Conservation (phyloP, 2,888 invertebrate species). For the Heliconius charithonia region DNA sequence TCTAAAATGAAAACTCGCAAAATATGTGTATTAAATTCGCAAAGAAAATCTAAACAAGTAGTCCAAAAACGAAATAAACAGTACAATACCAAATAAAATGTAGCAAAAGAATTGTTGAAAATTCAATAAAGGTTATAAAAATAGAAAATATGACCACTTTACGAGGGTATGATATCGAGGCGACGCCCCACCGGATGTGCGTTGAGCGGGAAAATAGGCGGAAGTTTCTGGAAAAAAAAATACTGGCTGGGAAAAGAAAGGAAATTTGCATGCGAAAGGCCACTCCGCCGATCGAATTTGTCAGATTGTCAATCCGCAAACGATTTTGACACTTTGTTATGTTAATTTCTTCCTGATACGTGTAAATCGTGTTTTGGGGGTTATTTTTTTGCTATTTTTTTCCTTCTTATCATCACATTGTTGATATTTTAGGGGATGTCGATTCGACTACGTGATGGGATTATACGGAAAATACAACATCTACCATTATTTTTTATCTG, state of each 20-base stretch:
- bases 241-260: constrained; percentile 61
- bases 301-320: constrained; percentile 79
- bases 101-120: constrained; percentile 56
- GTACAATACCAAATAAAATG: constrained; percentile 40
- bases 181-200: constrained; percentile 74
- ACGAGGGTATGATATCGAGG: constrained; percentile 69
- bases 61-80: constrained; percentile 25
- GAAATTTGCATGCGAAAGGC: constrained; percentile 81
- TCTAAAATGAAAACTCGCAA: background rate
- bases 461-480: background rate
- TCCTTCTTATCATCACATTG: background rate
- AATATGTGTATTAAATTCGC: background rate
- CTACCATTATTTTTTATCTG: background rate
- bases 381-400: constrained; percentile 30
- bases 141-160: constrained; percentile 70
- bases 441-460: background rate
- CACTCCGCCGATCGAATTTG: constrained; percentile 81
- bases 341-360: constrained; percentile 64
- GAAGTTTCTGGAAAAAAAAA: constrained; percentile 72
- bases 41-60: background rate
- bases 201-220: constrained; percentile 82
- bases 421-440: background rate
- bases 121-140: constrained; percentile 71
- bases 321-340: constrained; percentile 79
- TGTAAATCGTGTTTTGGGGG: constrained; percentile 30